Conservation (phyloP, 1,140 invertebrate species). For the Drosophila setifemur region DNA sequence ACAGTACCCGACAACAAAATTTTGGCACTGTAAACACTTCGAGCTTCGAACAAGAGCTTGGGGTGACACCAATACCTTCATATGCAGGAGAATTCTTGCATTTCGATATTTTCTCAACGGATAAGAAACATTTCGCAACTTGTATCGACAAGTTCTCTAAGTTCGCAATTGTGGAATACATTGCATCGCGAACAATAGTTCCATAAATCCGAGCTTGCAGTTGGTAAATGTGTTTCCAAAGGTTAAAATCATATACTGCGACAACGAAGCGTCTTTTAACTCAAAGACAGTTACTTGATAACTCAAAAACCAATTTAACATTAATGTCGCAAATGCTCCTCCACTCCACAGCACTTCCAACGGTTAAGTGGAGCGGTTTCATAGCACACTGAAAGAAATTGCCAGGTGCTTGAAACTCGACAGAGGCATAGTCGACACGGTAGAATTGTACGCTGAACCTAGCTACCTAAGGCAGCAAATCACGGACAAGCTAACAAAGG, state of each 20-base stretch:
- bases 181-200: neutral
- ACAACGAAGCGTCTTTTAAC: constrained; percentile 5
- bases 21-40: too few relatives aligned
- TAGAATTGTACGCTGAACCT: neutral
- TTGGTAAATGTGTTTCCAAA: neutral
- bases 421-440: neutral
- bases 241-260: constrained; percentile 5
- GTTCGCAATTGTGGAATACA: neutral
- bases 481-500: neutral
- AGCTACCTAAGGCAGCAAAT: neutral
- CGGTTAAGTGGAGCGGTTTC: neutral
- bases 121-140: too few relatives aligned
- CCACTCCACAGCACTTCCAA: constrained; percentile 7
- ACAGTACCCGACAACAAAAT: too few relatives aligned
- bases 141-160: too few relatives aligned
- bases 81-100: too few relatives aligned
- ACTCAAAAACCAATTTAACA: neutral
- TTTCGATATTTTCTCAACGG: too few relatives aligned
- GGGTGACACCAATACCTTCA: too few relatives aligned
- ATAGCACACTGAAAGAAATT: neutral
- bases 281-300: neutral
- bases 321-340: neutral
- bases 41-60: too few relatives aligned
- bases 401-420: neutral
- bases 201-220: constrained; percentile 1